Evolutionary conservation across 2,113 vertebrate species (phyloP), one percentile per base, ranked within the genome.

Genomic region (Dryoscopus gambensis): DNA sequence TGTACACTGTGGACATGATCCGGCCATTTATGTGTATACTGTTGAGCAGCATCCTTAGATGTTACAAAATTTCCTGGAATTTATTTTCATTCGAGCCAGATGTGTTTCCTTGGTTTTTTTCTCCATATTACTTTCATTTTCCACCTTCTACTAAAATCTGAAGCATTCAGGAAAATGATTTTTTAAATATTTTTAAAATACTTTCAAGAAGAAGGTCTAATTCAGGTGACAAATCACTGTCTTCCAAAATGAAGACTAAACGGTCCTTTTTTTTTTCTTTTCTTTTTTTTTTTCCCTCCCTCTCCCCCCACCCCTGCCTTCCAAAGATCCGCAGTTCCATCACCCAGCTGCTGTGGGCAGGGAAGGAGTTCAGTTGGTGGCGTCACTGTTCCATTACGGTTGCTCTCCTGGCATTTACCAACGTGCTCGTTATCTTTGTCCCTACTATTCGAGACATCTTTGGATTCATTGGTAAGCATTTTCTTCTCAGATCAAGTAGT

Each of bases 371-470:
- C 95, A 99, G 97, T 31, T 99, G 99, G 99, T 89, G 98, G 87
- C 99, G 99, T 64, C 99, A 99, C 95, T 97, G 71, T 76, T 6
- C 97, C 90, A 99, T 99, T 86, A 99, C 99, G 0, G 0, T 99
- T 27, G 46, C 81, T 10, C 98, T 99, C 80, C 94, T 99, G 97
- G 88, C 31, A 0, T 93, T 98, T 67, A 99, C 99, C 97, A 99
- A 99, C 17, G 4, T 97, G 49, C 98, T 99, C 27, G 99, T 99
- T 96, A 99, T 99, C 97, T 99, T 99, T 5, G 99, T 99, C 42
- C 99, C 99, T 46, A 99, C 98, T 80, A 99, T 99, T 95, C 98
- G 98, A 84, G 99, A 99, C 90, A 99, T 99, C 96, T 99, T 99
- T 75, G 99, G 99, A 74, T 99, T 99, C 96, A 99, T 99, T 68